These are phyloP conservation scores for Enteromius mattozi DNA, from an alignment of 2,797 vertebrate genomes.

Conservation along the genomic window DNA sequence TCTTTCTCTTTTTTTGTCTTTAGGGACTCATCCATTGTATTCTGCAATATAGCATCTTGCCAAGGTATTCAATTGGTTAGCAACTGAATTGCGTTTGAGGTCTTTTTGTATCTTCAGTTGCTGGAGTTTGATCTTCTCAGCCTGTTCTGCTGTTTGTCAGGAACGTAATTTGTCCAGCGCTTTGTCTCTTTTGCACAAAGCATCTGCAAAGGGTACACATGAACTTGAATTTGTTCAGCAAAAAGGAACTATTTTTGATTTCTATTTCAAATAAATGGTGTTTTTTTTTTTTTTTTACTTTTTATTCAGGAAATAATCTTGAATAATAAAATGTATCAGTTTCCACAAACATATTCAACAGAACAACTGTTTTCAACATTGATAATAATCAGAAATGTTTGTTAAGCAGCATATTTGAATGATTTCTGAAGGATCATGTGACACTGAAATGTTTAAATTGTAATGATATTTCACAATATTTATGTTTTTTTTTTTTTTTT, in stretches of 20 bases:
- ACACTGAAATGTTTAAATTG: too few relatives aligned
- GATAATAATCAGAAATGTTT: too few relatives aligned
- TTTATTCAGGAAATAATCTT: neutral
- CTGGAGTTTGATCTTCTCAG: neutral
- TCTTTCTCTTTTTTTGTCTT: neutral
- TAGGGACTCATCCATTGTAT: neutral
- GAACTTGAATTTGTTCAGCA: neutral
- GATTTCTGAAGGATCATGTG: too few relatives aligned
- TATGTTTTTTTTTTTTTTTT: too few relatives aligned
- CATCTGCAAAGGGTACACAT: neutral
- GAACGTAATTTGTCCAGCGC: neutral
- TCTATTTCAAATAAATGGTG: too few relatives aligned
- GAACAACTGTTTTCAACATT: too few relatives aligned
- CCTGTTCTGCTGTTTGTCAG: constrained; percentile 5
- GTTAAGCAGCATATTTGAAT: too few relatives aligned
- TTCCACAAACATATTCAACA: too few relatives aligned
- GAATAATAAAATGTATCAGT: too few relatives aligned
- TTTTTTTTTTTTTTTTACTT: neutral
- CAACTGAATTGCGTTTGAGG: constrained; percentile 5
- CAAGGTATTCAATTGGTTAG: neutral
- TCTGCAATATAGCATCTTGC: neutral
- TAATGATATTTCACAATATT: too few relatives aligned
- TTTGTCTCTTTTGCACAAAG: neutral
- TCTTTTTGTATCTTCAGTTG: neutral
- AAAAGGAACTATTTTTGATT: neutral